These are phyloP conservation scores for Cavia aperea DNA, from an alignment of 2,113 vertebrate species.

Conservation along the genomic window DNA sequence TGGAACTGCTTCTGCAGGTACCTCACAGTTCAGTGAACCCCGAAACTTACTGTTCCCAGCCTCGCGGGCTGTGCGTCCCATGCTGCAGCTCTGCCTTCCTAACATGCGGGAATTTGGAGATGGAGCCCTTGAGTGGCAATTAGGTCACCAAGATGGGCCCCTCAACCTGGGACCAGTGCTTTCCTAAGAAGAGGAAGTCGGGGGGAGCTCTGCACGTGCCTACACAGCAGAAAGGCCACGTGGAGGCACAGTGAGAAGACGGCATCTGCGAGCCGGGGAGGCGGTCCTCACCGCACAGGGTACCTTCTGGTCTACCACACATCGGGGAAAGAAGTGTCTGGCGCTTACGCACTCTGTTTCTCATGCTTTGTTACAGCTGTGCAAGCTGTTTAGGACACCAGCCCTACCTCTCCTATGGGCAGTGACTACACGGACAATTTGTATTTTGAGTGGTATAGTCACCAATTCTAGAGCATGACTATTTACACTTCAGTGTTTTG, in stretches of 20 bases:
- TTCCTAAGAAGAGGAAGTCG: background rate
- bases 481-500: background rate
- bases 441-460: background rate
- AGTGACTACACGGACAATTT: background rate
- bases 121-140: background rate
- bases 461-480: background rate
- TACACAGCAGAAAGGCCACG: too few relatives aligned
- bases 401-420: background rate
- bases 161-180: background rate
- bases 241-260: background rate
- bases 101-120: background rate
- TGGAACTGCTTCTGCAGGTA: background rate
- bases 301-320: background rate
- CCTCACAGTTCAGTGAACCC: background rate
- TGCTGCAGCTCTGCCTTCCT: background rate
- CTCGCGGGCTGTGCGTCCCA: background rate
- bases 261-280: background rate
- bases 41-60: background rate
- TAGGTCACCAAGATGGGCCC: background rate
- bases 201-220: background rate
- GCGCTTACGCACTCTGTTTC: accelerated
- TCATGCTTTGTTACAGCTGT: background rate
- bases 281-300: background rate
- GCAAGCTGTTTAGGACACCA: too few relatives aligned
- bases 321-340: background rate